These are phyloP conservation scores for Rhopalosiphum maidis DNA, from an alignment of 1,140 invertebrate species.

Conservation along the genomic window DNA sequence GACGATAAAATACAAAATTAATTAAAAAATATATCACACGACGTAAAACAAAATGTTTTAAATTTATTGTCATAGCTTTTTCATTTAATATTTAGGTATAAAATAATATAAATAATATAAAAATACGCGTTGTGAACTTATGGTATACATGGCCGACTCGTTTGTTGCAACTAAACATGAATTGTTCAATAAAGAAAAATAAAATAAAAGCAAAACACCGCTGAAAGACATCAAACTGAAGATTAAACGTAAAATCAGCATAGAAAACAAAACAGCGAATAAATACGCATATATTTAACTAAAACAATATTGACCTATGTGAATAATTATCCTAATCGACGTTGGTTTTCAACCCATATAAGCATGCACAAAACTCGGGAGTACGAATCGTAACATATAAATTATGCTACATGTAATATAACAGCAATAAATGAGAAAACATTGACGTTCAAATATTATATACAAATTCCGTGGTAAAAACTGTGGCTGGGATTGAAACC, in stretches of 20 bases:
- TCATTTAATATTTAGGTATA: neutral
- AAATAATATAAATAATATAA: neutral
- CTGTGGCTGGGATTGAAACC: neutral
- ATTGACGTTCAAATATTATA: neutral
- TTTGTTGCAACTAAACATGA: neutral
- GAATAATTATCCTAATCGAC: constrained; percentile 23
- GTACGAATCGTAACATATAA: neutral
- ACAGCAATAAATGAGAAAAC: neutral
- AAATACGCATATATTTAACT: constrained; percentile 9
- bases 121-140: neutral
- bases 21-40: neutral
- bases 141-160: neutral
- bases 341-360: neutral
- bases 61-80: neutral
- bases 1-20: neutral
- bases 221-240: neutral
- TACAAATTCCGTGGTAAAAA: neutral
- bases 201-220: neutral
- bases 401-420: neutral
- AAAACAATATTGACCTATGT: constrained; percentile 18
- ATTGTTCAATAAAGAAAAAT: neutral
- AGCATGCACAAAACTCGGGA: neutral
- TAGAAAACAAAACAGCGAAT: neutral
- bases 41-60: neutral
- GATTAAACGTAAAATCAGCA: neutral